These are phyloP conservation scores for Trogon melanurus DNA, from an alignment of 2,113 vertebrate species.

Conservation along the genomic window DNA sequence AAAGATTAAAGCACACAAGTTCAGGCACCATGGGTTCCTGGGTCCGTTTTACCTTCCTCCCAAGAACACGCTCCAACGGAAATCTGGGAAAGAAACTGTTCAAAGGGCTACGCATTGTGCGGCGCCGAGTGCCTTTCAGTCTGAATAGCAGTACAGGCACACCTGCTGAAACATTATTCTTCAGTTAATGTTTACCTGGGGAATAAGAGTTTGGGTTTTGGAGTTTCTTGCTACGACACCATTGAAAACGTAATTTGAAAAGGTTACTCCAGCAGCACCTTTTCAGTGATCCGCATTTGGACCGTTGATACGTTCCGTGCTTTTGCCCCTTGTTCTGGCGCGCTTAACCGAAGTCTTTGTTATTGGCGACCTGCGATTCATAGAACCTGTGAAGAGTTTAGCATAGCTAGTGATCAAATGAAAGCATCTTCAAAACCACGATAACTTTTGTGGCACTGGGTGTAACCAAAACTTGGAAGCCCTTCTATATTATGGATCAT, in stretches of 20 bases:
- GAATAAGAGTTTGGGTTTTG: background rate
- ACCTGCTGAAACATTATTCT: slow-evolving; percentile 72
- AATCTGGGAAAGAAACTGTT: slow-evolving; percentile 13
- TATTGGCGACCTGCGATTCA: slow-evolving; percentile 23
- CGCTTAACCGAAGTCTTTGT: slow-evolving; percentile 20
- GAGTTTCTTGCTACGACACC: slow-evolving; percentile 14
- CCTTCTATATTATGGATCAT: background rate
- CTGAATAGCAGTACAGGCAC: slow-evolving; percentile 50
- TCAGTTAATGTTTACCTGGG: slow-evolving; percentile 20
- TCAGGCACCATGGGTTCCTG: background rate
- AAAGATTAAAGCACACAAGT: background rate
- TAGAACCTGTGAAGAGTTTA: slow-evolving; percentile 68
- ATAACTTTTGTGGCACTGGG: slow-evolving; percentile 71
- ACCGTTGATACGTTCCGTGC: slow-evolving; percentile 12
- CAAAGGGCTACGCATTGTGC: slow-evolving; percentile 32
- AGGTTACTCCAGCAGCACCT: slow-evolving; percentile 49
- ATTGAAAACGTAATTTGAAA: slow-evolving; percentile 15
- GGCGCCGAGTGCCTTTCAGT: background rate
- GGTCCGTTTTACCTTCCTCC: background rate
- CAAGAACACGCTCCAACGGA: background rate
- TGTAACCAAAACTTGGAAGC: slow-evolving; percentile 33
- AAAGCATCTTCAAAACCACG: slow-evolving; percentile 61
- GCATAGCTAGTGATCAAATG: slow-evolving; percentile 35
- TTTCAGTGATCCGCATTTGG: slow-evolving; percentile 44
- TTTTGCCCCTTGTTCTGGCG: slow-evolving; percentile 21